phyloP scores from a whole-genome alignment of 2,797 vertebrate species.

The Esox lucius region DNA sequence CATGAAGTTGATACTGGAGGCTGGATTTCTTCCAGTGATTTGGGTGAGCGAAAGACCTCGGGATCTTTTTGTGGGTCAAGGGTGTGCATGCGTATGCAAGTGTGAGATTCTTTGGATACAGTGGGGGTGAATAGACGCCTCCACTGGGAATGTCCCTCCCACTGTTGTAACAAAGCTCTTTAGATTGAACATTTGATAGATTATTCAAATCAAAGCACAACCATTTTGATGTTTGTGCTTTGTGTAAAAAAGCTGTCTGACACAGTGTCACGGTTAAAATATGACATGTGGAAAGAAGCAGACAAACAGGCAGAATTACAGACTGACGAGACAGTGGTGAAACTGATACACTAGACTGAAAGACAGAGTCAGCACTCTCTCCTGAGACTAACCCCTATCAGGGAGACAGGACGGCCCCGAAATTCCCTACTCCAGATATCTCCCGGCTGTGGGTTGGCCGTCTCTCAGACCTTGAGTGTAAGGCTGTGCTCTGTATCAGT shows the following conservation, averaged over 20 bases:
- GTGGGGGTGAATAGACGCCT: slow-evolving; percentile 4
- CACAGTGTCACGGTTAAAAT: slow-evolving; percentile 9
- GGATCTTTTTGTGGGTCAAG: slow-evolving; percentile 28
- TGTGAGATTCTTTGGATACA: background rate
- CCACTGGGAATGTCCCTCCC: background rate
- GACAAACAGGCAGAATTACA: slow-evolving; percentile 9
- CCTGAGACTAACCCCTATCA: slow-evolving; percentile 40
- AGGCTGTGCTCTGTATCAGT: slow-evolving; percentile 28
- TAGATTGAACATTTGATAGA: background rate
- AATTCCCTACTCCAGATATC: background rate
- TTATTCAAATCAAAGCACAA: background rate
- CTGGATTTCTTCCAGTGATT: background rate
- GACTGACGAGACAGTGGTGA: background rate
- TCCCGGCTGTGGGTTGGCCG: background rate
- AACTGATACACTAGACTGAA: slow-evolving; percentile 38
- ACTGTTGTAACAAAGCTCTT: background rate
- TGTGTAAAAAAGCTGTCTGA: background rate
- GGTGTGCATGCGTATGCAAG: slow-evolving; percentile 35
- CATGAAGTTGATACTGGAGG: background rate
- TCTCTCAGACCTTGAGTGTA: slow-evolving; percentile 47
- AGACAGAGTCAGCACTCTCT: slow-evolving; percentile 26
- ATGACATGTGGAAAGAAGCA: background rate
- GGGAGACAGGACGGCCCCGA: slow-evolving; percentile 35
- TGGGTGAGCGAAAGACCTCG: slow-evolving; percentile 10
- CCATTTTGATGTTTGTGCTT: background rate